phyloP scores from a whole-genome alignment of 2,797 vertebrate species.

The Adelosebastes latens region DNA sequence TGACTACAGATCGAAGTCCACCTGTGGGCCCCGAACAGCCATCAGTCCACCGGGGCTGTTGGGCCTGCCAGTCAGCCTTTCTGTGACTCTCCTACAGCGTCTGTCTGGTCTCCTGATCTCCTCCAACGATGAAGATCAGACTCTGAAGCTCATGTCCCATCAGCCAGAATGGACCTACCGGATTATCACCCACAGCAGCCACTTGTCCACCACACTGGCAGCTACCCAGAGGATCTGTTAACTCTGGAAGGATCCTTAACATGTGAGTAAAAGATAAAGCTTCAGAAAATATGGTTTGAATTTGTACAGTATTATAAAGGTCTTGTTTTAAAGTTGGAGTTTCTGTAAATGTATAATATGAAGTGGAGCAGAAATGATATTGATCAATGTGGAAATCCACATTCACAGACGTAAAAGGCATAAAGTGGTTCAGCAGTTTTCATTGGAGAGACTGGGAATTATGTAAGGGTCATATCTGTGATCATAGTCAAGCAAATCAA shows the following conservation, averaged over 20 bases:
- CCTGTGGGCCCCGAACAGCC: slow-evolving; percentile 66
- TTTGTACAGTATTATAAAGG: background rate
- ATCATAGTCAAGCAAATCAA: slow-evolving; percentile 51
- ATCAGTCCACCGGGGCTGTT: slow-evolving; percentile 69
- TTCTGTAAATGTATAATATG: slow-evolving; percentile 1
- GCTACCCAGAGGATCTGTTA: slow-evolving; percentile 49
- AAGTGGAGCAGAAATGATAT: background rate
- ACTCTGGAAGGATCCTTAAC: slow-evolving; percentile 67
- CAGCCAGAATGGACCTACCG: slow-evolving; percentile 72
- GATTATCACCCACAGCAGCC: slow-evolving; percentile 54
- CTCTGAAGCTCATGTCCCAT: slow-evolving; percentile 37
- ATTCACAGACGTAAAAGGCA: background rate
- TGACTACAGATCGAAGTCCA: slow-evolving; percentile 81
- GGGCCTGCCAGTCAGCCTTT: slow-evolving; percentile 55
- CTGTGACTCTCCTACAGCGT: slow-evolving; percentile 49
- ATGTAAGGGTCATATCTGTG: slow-evolving; percentile 68
- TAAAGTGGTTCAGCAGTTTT: background rate
- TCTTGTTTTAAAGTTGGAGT: background rate
- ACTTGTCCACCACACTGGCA: slow-evolving; percentile 31
- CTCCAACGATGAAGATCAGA: slow-evolving; percentile 63
- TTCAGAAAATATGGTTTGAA: background rate
- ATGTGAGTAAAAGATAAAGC: slow-evolving; percentile 74
- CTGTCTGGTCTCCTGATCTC: slow-evolving; percentile 49
- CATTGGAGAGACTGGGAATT: slow-evolving; percentile 37
- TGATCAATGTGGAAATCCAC: background rate